Evolutionary conservation across 2,888 invertebrate genomes (phyloP).

Genomic region (Hemaris fuciformis): DNA sequence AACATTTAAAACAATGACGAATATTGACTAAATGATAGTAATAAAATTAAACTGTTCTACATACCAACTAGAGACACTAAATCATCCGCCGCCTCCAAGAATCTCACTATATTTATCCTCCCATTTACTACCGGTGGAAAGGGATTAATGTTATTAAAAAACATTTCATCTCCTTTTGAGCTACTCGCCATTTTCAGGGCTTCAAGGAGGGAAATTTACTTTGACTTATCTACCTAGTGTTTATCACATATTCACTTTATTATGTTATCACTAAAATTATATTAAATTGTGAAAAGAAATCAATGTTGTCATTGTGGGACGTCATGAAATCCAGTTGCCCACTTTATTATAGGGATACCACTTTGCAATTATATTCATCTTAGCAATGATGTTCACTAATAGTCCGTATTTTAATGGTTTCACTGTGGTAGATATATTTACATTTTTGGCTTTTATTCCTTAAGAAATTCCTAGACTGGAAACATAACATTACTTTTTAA

Average conservation of each 20-base stretch:
- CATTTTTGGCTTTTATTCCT: constrained; percentile 7
- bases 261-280: constrained; percentile 12
- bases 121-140: constrained; percentile 81
- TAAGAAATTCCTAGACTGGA: background rate
- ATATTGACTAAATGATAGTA: background rate
- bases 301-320: constrained; percentile 28
- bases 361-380: constrained; percentile 21
- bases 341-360: constrained; percentile 36
- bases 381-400: background rate
- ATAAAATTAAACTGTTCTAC: constrained; percentile 33
- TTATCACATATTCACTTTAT: constrained; percentile 10
- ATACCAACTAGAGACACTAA: constrained; percentile 85
- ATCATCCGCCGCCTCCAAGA: constrained; percentile 83
- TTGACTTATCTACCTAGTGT: background rate
- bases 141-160: constrained; percentile 46
- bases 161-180: constrained; percentile 33
- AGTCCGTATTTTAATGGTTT: background rate
- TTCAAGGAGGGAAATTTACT: background rate
- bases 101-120: constrained; percentile 82
- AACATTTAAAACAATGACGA: background rate
- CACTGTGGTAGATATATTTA: background rate
- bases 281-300: constrained; percentile 11
- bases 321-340: constrained; percentile 38
- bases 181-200: constrained; percentile 49
- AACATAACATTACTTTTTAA: background rate